Evolutionary conservation across 2,113 vertebrate genomes (phyloP).

Genomic region (Campylomormyrus tamandua): DNA sequence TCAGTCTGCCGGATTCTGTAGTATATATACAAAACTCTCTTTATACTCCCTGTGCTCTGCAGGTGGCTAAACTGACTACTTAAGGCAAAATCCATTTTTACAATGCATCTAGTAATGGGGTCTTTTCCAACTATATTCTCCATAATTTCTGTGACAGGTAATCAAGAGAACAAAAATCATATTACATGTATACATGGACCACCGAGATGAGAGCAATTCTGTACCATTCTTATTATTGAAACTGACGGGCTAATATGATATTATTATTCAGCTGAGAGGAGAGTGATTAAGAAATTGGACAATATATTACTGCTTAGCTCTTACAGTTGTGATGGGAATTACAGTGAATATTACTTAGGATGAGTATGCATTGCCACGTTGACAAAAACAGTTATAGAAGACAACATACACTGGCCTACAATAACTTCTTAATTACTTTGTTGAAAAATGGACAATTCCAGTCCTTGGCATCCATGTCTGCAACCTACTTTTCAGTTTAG

Average conservation of each 20-base stretch:
- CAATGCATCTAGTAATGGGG: background rate
- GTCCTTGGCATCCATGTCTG: conserved; percentile 23
- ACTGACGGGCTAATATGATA: background rate
- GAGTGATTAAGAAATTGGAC: background rate
- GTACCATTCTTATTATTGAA: background rate
- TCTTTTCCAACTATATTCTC: background rate
- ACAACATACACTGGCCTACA: conserved; percentile 40
- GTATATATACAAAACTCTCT: background rate
- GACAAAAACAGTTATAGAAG: conserved; percentile 15
- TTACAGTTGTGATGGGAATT: background rate
- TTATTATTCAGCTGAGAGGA: background rate
- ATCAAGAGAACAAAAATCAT: background rate
- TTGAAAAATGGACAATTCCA: conserved; percentile 24
- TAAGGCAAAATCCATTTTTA: background rate
- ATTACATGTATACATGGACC: background rate
- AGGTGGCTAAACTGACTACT: background rate
- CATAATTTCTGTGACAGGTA: background rate
- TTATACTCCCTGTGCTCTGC: background rate
- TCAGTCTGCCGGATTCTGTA: background rate
- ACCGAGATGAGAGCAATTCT: background rate
- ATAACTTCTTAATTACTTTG: conserved; percentile 22
- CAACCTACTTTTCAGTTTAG: conserved; percentile 14
- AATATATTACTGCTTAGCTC: background rate
- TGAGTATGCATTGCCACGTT: background rate
- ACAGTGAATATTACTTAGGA: background rate